Evolutionary conservation across 2,113 vertebrate species (phyloP), one percentile per base, ranked within the genome.

Genomic region (Nerophis ophidion): DNA sequence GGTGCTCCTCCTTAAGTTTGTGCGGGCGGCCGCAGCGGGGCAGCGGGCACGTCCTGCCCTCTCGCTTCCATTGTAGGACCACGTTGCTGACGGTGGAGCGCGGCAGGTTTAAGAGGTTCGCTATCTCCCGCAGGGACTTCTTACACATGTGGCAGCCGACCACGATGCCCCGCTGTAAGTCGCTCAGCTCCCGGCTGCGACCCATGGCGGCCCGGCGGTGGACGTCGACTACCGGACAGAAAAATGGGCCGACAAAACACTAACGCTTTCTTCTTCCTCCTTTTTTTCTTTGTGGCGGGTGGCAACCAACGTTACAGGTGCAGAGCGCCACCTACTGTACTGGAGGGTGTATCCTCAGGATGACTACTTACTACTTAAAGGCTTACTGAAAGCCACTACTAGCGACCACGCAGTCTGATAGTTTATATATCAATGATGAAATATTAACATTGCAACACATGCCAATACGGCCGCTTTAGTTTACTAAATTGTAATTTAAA

Each of bases 1-100:
- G 77, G 63, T 80, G 52, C 68, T 66, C 54, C 61, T 83, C 77
- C 1, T 67, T 74, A 7, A 83, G 81, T 72, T 78, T 83, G 65
- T 78, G 77, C 6, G 81, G 81, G 3, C 81, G 75, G 57, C 81
- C 77, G 66, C 81, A 70, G 10, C 81, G 77, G 46, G 81, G 81
- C 65, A 80, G 34, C 46, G 77, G 63, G 44, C 75, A 74, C 1
- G 81, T 83, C 26, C 71, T 68, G 3, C 77, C 75, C 19, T 52
- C 72, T 1, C 72, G 75, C 48, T 83, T 80, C 81, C 77, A 83
- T 68, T 65, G 73, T 0, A 76, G 5, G 4, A 83, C 77, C 10
- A 83, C 77, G 14, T 60, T 40, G 58, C 72, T 72, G 5, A 83
- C 72, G 2, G 81, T 83, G 70, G 81, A 83, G 2, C 68, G 65